Percentiles rank a stretch among this genome's conserved stretches.
Conservation (phyloP, 2,888 invertebrate species). For the Steromphala cineraria region DNA sequence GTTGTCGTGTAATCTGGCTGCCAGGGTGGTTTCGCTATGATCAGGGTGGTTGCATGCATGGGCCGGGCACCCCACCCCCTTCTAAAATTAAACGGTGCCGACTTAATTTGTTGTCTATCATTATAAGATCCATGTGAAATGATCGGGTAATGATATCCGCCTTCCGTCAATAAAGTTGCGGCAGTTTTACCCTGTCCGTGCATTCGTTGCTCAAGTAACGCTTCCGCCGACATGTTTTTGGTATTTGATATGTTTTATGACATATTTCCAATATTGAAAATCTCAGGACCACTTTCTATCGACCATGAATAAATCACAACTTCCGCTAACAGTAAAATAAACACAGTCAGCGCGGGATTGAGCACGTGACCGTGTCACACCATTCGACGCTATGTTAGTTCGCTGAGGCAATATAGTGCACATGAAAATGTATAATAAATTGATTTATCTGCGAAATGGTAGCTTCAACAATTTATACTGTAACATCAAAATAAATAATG, state of each 20-base stretch:
- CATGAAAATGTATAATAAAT: no score
- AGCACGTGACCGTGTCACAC: neutral
- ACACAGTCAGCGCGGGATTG: neutral
- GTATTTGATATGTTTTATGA: neutral
- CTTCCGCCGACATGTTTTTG: conserved; percentile 21
- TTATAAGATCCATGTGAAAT: conserved; percentile 55
- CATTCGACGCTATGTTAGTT: conserved; percentile 5
- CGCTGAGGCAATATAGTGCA: neutral
- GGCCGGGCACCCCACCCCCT: conserved; percentile 56
- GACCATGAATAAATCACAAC: neutral
- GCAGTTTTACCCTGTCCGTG: conserved; percentile 62
- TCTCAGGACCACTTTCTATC: neutral
- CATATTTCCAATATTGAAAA: neutral
- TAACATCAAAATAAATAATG: no score
- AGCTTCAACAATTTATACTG: no score
- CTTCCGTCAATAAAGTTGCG: conserved; percentile 59
- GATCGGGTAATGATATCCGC: conserved; percentile 61
- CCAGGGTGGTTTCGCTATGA: conserved; percentile 61
- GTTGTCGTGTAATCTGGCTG: conserved; percentile 59
- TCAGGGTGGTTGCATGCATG: conserved; percentile 66
- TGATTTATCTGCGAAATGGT: no score
- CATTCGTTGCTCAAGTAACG: conserved; percentile 30
- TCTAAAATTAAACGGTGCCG: conserved; percentile 48
- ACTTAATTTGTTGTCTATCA: conserved; percentile 47
- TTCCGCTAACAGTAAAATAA: neutral